phyloP scores from a whole-genome alignment of 2,888 invertebrate genomes.

The Cerastis rubricosa region DNA sequence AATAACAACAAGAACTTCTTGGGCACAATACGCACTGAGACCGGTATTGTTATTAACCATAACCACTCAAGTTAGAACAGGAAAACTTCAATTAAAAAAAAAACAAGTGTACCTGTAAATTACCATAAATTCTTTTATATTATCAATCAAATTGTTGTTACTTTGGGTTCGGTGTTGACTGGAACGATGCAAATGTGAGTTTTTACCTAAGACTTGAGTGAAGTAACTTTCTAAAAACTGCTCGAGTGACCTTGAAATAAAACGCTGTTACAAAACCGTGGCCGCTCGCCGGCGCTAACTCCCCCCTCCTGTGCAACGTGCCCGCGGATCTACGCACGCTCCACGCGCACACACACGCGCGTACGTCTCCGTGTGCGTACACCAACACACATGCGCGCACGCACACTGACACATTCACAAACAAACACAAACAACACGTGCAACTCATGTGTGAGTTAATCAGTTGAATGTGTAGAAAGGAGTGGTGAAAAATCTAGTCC shows the following conservation, averaged over 20 bases:
- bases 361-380: constrained; percentile 73
- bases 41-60: constrained; percentile 62
- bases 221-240: constrained; percentile 91
- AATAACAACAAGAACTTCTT: constrained; percentile 69
- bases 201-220: constrained; percentile 83
- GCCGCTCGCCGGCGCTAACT: constrained; percentile 85
- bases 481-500: constrained; percentile 85
- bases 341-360: constrained; percentile 74
- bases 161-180: constrained; percentile 42
- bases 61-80: constrained; percentile 55
- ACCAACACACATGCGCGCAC: constrained; percentile 71
- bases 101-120: constrained; percentile 36
- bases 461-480: constrained; percentile 81
- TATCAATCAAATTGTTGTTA: constrained; percentile 46
- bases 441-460: constrained; percentile 65
- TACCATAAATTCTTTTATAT: constrained; percentile 50
- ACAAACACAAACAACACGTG: constrained; percentile 69
- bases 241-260: constrained; percentile 90
- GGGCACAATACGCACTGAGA: constrained; percentile 58
- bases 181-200: constrained; percentile 73
- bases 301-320: constrained; percentile 80
- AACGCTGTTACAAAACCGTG: constrained; percentile 90
- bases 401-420: constrained; percentile 70
- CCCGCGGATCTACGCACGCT: constrained; percentile 82
- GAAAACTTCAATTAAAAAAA: constrained; percentile 66